Base-by-base conservation (phyloP, 1,140 invertebrate genomes). In the Aphelinus certus region DNA sequence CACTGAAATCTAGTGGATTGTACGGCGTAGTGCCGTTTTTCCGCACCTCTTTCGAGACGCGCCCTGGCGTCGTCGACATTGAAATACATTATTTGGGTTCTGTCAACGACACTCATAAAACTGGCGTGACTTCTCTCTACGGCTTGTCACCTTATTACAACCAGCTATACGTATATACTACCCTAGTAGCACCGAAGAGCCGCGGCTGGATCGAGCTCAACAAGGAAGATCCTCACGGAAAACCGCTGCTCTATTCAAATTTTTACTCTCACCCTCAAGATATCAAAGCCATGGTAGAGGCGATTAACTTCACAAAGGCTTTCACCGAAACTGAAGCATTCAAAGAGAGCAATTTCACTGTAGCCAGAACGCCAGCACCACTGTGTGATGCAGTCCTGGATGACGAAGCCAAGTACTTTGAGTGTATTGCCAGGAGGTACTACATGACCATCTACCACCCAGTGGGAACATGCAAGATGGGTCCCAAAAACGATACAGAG, bases 161-260 rank as follows among this genome's bases (percentile, higher is more conserved):
- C 42, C 26, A 62, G 26, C 48, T 68, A 3, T 10, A 48, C 1
- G n/a, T 63, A 6, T 65, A 91, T 48, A 91, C 85, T 2, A 92
- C 92, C 88, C 86, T 93, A 1, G 84, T 94, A 84, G 85, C 92
- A 55, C 94, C 94, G 2, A 93, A 93, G 85, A 93, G 92, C 51
- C 89, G 87, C 76, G 95, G 95, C 3, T 90, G 89, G 67, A 88
- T 96, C 9, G 88, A 88, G 83, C 84, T 95, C 5, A 89, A 89
- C 76, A 90, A 91, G 83, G 60, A 83, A 90, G 91, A 95, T 87
- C 95, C 95, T 3, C 7, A 1, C 7, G 88, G 90, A 7, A 91
- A 94, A 82, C 96, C 96, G 0, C 83, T 91, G 6, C 92, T 97
- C 42, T 91, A 94, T 81, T 93, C 95, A 3, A 94, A 94, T 71